phyloP scores from a whole-genome alignment of 2,888 invertebrate genomes.

The Meta bourneti region DNA sequence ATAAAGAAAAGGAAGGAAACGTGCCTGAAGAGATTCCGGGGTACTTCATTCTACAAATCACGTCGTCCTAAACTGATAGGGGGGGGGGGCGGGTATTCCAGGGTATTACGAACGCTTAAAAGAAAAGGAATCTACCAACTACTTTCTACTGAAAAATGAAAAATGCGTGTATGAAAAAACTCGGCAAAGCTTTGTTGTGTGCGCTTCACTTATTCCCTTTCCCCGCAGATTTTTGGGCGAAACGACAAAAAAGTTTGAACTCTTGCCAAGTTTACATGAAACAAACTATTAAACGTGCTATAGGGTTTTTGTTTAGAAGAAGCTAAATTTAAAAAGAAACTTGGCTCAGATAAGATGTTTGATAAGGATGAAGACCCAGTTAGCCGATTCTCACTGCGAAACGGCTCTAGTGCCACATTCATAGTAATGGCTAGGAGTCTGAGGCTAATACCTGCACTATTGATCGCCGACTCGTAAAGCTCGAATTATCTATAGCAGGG shows the following conservation, averaged over 20 bases:
- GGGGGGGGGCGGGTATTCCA: not conserved
- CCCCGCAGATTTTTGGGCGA: not conserved
- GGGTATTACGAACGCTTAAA: not conserved
- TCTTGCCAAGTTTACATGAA: not conserved
- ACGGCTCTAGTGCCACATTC: no score
- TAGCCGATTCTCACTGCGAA: no score
- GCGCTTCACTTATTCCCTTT: not conserved
- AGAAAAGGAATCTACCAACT: not conserved
- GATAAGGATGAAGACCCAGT: no score
- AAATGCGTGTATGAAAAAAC: not conserved
- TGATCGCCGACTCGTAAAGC: no score
- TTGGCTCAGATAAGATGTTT: no score
- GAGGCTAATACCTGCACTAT: no score
- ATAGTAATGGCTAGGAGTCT: no score
- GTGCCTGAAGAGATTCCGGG: not conserved
- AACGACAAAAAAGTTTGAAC: not conserved
- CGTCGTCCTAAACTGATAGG: not conserved
- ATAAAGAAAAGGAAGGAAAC: not conserved
- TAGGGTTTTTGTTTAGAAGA: not conserved
- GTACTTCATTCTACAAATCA: not conserved
- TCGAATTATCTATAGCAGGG: no score
- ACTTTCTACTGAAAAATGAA: not conserved
- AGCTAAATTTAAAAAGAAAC: not conserved
- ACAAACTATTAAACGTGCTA: not conserved
- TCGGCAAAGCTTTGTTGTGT: not conserved